Evolutionary conservation across 2,888 invertebrate species (phyloP), one percentile per base, ranked within the genome.

Genomic region (Heteromyza rotundicornis): DNA sequence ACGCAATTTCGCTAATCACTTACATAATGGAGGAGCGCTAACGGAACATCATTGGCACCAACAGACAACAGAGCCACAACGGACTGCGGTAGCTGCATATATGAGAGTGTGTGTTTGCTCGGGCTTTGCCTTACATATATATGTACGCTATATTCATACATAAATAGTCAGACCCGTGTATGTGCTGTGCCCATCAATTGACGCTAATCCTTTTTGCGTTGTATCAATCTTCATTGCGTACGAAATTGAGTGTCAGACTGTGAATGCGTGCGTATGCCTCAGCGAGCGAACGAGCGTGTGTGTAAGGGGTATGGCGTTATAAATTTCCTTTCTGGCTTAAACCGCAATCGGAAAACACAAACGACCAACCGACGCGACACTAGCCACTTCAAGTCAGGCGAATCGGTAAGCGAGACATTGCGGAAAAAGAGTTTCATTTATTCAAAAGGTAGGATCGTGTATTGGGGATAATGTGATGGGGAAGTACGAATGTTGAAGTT

Each of bases 171-270:
- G n/a, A n/a, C n/a, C n/a, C n/a, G n/a, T n/a, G n/a, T 5, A 7
- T 47, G 47, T 40, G 47, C 47, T 47, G 47, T 2, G 19, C 17
- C 47, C 47, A 57, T 50, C 49, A 57, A 57, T 35, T 24, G 23
- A 2, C 23, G 57, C 57, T 57, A 57, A 57, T 57, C 50, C 57
- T 57, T 50, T 32, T 20, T 3, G 47, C 24, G 50, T 47, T 47
- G 57, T 35, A 50, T 57, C 57, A 57, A 57, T 57, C 57, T 57
- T 57, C 57, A 57, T 57, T 50, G 57, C 50, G 22, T 2, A 16
- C 35, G 57, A 57, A 57, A 57, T 57, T 57, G 57, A 57, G 50
- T 57, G 57, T 50, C 50, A 57, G 57, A 57, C 57, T n/a, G n/a
- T n/a, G n/a, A n/a, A n/a, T n/a, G n/a, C n/a, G n/a, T n/a, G n/a